Evolutionary conservation across 2,113 vertebrate genomes (phyloP).

Genomic region (Phylloscopus trochilus): DNA sequence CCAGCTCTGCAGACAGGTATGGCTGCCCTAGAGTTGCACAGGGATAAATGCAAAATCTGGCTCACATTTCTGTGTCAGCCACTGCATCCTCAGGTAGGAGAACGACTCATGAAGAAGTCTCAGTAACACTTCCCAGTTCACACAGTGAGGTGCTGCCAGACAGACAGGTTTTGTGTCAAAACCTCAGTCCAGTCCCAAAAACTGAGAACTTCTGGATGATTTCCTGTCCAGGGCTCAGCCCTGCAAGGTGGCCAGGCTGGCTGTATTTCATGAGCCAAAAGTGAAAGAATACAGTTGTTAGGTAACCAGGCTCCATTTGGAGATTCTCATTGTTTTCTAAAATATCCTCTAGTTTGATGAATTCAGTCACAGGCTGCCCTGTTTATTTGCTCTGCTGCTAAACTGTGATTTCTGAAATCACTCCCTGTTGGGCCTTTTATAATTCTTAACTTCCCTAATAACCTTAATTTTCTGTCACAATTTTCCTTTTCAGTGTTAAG

Average conservation of each 20-base stretch:
- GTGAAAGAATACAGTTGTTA: background rate
- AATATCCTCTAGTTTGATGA: background rate
- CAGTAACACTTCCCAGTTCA: background rate
- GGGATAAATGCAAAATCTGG: background rate
- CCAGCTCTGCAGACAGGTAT: background rate
- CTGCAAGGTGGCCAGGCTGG: background rate
- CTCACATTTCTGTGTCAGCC: fast-evolving
- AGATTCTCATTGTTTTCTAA: background rate
- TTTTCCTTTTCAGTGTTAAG: conserved; percentile 17
- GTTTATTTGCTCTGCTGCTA: conserved; percentile 44
- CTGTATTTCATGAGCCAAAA: background rate
- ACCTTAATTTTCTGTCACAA: conserved; percentile 1
- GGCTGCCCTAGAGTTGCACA: background rate
- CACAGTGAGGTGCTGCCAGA: background rate
- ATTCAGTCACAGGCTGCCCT: background rate
- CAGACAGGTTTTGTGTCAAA: background rate
- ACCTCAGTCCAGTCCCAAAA: background rate
- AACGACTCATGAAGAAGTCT: background rate
- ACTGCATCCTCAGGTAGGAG: background rate
- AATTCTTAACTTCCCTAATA: conserved; percentile 25
- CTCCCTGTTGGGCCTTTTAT: conserved; percentile 7
- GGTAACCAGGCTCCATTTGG: background rate
- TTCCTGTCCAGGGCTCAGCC: background rate
- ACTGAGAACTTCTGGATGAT: background rate
- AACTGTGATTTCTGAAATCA: conserved; percentile 30